Evolutionary conservation across 2,888 invertebrate species (phyloP).

Genomic region (Baccha elongata): DNA sequence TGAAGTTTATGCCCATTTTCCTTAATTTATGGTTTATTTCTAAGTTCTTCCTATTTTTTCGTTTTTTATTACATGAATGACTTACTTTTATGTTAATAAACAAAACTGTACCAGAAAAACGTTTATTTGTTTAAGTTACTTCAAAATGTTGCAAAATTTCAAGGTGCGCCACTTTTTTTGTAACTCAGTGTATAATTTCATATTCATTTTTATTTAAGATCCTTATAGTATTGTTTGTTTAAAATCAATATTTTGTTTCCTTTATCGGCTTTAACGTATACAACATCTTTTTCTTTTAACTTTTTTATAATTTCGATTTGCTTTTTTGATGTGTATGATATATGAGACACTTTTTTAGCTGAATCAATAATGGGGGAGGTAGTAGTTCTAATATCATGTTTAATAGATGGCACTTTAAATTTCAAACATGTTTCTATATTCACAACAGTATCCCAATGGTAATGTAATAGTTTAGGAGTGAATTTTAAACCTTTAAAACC

Average conservation of each 20-base stretch:
- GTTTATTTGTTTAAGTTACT: too few relatives aligned
- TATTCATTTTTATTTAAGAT: too few relatives aligned
- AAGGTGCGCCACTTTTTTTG: too few relatives aligned
- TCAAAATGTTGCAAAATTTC: too few relatives aligned
- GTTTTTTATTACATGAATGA: too few relatives aligned
- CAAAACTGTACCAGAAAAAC: too few relatives aligned
- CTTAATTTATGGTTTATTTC: too few relatives aligned
- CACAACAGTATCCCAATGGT: background rate
- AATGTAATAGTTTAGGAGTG: background rate
- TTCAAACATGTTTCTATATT: background rate
- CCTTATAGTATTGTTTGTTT: background rate
- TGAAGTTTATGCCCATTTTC: too few relatives aligned
- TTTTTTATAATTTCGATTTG: background rate
- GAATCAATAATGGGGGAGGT: background rate
- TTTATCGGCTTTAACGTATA: background rate
- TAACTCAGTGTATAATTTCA: too few relatives aligned
- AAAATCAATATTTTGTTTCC: background rate
- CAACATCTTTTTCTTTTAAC: background rate
- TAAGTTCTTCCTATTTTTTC: too few relatives aligned
- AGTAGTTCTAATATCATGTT: background rate
- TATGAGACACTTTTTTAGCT: background rate
- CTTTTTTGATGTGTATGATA: background rate
- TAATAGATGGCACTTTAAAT: background rate
- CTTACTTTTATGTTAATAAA: too few relatives aligned
- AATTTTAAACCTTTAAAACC: slow-evolving; percentile 1